These are phyloP conservation scores for Junonia oenone DNA, from an alignment of 2,888 invertebrate species.

Conservation along the genomic window DNA sequence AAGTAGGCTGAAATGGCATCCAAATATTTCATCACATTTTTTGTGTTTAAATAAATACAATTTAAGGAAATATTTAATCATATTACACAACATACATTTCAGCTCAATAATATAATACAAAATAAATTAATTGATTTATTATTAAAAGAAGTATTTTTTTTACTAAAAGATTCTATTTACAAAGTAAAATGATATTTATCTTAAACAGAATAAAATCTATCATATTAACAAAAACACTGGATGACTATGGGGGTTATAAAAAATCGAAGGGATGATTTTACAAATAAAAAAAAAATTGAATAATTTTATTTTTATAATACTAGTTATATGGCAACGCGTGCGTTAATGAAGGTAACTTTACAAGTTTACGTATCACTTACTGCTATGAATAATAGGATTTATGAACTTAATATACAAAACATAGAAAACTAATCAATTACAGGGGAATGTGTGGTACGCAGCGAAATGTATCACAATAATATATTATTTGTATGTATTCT, in stretches of 20 bases:
- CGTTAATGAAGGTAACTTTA: conserved; percentile 68
- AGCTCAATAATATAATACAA: not conserved
- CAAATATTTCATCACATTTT: conserved; percentile 38
- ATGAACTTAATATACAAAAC: conserved; percentile 60
- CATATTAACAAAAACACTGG: conserved; percentile 2
- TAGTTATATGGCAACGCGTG: conserved; percentile 68
- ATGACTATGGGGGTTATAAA: not conserved
- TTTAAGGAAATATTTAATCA: conserved; percentile 1
- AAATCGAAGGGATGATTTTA: not conserved
- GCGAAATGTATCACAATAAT: conserved; percentile 26
- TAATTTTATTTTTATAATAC: conserved; percentile 37
- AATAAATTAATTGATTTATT: conserved; percentile 1
- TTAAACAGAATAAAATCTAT: conserved; percentile 5
- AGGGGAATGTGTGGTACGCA: conserved; percentile 53
- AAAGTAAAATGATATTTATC: not conserved
- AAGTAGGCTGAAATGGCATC: conserved; percentile 71
- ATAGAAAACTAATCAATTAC: conserved; percentile 43
- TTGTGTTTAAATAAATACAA: conserved; percentile 13
- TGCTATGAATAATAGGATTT: conserved; percentile 42
- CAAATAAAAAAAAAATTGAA: conserved; percentile 44
- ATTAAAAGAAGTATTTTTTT: conserved; percentile 1
- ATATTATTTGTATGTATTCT: conserved; percentile 25
- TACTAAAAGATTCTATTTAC: conserved; percentile 7
- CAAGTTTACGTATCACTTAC: conserved; percentile 44
- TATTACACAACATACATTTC: not conserved